A percentile compares a stretch with the other conserved stretches of the same genome.
phyloP scores from a whole-genome alignment of 2,113 vertebrate species.

The Physeter macrocephalus region DNA sequence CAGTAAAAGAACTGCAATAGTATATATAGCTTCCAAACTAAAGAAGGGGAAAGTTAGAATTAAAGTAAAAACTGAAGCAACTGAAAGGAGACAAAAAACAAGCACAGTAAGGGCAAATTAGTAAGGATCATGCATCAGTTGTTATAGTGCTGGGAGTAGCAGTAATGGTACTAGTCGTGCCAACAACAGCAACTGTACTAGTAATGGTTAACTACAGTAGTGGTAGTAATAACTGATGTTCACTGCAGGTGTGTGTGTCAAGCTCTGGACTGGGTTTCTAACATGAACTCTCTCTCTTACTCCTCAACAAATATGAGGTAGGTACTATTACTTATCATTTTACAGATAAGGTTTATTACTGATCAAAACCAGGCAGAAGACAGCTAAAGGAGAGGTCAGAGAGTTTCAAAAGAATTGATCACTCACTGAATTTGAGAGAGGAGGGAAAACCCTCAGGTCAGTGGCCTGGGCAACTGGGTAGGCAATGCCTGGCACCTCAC shows the following conservation, averaged over 20 bases:
- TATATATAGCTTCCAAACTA: background rate
- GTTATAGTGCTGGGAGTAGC: fast-evolving
- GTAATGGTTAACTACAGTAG: background rate
- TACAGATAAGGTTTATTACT: background rate
- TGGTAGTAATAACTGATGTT: background rate
- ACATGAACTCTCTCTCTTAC: background rate
- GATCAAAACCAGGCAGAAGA: background rate
- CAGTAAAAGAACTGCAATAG: background rate
- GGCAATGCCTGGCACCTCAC: background rate
- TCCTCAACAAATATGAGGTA: background rate
- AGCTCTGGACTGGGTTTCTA: background rate
- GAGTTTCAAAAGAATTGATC: background rate
- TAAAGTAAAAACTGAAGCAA: background rate
- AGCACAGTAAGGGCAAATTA: background rate
- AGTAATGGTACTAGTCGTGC: background rate
- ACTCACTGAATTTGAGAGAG: background rate
- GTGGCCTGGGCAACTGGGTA: background rate
- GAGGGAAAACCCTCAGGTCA: background rate
- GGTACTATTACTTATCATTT: background rate
- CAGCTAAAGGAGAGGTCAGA: background rate
- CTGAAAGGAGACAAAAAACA: background rate
- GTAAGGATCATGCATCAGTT: background rate
- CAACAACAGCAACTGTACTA: background rate
- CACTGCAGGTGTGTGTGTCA: background rate
- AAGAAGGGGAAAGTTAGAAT: background rate